Conservation (phyloP, 1,140 invertebrate species). For the Artemia franciscana region DNA sequence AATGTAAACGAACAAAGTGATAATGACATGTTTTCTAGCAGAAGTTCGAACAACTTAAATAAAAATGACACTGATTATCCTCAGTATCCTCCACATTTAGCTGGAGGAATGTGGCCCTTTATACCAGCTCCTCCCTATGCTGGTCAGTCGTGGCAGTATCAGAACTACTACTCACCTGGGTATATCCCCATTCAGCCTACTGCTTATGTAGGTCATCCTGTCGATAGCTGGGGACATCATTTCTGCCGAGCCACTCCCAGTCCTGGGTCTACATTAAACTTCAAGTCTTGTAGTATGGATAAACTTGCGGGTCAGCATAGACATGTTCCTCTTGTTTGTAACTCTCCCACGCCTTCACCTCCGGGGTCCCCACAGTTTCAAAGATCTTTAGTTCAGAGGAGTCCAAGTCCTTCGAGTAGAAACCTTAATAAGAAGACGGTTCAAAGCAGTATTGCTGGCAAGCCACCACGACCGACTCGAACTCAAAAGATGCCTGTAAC, state of each 20-base stretch:
- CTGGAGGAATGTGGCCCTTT: background rate
- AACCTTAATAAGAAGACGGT: background rate
- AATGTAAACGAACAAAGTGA: background rate
- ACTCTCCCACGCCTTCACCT: constrained; percentile 3
- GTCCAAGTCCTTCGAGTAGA: constrained; percentile 1
- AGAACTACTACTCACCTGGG: background rate
- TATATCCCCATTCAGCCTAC: background rate
- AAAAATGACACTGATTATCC: background rate
- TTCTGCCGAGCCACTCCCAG: background rate
- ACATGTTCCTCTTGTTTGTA: background rate
- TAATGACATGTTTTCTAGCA: background rate
- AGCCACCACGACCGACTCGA: constrained; percentile 6
- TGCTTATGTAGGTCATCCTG: background rate
- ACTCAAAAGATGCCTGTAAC: constrained; percentile 1
- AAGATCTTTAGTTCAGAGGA: background rate
- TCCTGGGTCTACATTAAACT: background rate
- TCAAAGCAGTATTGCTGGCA: background rate
- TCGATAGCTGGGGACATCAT: background rate
- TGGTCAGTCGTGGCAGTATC: background rate
- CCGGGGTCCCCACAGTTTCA: constrained; percentile 4
- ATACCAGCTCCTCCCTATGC: background rate
- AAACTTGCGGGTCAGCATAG: background rate
- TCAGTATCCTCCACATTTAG: background rate
- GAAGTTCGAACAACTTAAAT: background rate
- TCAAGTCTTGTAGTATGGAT: constrained; percentile 9